Evolutionary conservation across 2,888 invertebrate species (phyloP).

Genomic region (Rhyacophila evoluta): DNA sequence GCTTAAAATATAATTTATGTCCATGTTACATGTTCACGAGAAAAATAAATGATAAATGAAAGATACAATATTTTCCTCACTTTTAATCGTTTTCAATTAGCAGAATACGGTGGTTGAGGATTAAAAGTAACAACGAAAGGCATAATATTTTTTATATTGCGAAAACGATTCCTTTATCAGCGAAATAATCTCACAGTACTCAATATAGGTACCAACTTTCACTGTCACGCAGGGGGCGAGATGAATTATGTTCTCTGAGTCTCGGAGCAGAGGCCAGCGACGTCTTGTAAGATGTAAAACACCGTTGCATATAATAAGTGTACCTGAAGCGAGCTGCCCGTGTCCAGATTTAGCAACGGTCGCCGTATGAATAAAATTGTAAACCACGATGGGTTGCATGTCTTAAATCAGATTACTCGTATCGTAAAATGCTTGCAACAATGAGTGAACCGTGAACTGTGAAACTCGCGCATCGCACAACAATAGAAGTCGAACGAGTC

Average conservation of each 20-base stretch:
- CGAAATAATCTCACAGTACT: not conserved
- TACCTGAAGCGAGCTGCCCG: not conserved
- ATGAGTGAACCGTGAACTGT: too few relatives aligned
- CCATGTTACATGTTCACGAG: too few relatives aligned
- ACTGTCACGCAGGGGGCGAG: constrained; percentile 48
- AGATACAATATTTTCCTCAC: too few relatives aligned
- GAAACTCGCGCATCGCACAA: not conserved
- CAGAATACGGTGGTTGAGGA: too few relatives aligned
- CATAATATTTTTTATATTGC: not conserved
- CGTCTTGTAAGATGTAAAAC: not conserved
- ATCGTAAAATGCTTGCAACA: too few relatives aligned
- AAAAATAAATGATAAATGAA: too few relatives aligned
- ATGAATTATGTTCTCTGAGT: constrained; percentile 44
- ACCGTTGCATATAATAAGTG: not conserved
- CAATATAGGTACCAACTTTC: constrained; percentile 43
- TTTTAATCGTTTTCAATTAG: too few relatives aligned
- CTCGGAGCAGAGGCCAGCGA: constrained; percentile 49
- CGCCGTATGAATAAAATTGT: not conserved
- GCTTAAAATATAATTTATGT: too few relatives aligned
- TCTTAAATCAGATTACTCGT: too few relatives aligned
- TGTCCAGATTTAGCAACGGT: not conserved
- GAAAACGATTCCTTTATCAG: not conserved
- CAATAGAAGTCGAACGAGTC: too few relatives aligned
- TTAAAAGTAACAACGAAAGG: not conserved
- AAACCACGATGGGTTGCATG: not conserved